phyloP scores from a whole-genome alignment of 2,888 invertebrate species.

The Xylocampa areola region DNA sequence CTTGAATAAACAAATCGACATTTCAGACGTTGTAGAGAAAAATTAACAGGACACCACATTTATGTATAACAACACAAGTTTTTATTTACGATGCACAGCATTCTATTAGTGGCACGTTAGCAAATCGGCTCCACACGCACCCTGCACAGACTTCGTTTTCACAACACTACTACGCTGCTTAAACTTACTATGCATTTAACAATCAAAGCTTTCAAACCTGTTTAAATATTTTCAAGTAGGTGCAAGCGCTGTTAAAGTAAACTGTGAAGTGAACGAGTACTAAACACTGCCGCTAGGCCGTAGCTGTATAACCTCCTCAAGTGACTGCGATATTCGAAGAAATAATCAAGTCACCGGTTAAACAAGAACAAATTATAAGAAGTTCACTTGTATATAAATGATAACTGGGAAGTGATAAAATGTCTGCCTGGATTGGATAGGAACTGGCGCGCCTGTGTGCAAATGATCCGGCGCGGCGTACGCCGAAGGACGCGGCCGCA shows the following conservation, averaged over 20 bases:
- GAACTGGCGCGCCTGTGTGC: slow-evolving; percentile 82
- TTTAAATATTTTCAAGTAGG: slow-evolving; percentile 48
- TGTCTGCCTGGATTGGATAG: slow-evolving; percentile 72
- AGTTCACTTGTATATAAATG: slow-evolving; percentile 66
- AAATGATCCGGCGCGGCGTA: slow-evolving; percentile 85
- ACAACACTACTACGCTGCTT: slow-evolving; percentile 8
- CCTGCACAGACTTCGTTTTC: slow-evolving; percentile 13
- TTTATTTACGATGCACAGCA: no score
- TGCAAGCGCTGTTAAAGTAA: slow-evolving; percentile 44
- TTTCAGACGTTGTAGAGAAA: no score
- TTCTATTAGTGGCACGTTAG: neutral
- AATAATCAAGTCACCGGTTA: slow-evolving; percentile 51
- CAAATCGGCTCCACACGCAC: slow-evolving; percentile 1
- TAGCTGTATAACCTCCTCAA: slow-evolving; percentile 48
- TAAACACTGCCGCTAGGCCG: slow-evolving; percentile 48
- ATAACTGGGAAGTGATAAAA: slow-evolving; percentile 84
- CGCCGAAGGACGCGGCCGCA: slow-evolving; percentile 89
- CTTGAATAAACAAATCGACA: no score
- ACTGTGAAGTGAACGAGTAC: slow-evolving; percentile 49
- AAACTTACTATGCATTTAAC: slow-evolving; percentile 25
- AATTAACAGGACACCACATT: no score
- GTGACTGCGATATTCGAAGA: slow-evolving; percentile 50
- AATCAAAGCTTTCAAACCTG: slow-evolving; percentile 54
- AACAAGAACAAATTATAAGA: slow-evolving; percentile 43
- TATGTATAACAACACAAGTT: no score